phyloP scores from a whole-genome alignment of 1,140 invertebrate species.

The Cotesia vestalis region DNA sequence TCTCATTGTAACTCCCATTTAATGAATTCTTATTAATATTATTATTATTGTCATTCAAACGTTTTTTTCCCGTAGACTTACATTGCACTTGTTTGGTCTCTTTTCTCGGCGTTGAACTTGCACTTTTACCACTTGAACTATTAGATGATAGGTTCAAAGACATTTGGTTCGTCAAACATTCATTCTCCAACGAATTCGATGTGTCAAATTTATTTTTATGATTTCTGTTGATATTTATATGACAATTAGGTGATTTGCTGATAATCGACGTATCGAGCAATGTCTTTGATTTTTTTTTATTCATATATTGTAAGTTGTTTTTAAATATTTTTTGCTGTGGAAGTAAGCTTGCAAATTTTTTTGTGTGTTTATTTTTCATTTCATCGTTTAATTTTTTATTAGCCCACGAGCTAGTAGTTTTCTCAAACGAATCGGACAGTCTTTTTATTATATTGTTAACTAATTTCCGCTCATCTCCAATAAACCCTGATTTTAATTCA shows the following conservation, averaged over 20 bases:
- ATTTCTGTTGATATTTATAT: slow-evolving; percentile 20
- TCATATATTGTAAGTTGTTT: slow-evolving; percentile 12
- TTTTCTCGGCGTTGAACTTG: slow-evolving; percentile 32
- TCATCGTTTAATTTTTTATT: slow-evolving; percentile 5
- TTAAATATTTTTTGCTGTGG: slow-evolving; percentile 21
- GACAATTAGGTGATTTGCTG: slow-evolving; percentile 50
- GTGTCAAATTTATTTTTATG: slow-evolving; percentile 24
- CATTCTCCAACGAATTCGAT: slow-evolving; percentile 12
- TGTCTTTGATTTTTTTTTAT: not conserved
- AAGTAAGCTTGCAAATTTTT: slow-evolving; percentile 23
- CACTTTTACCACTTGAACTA: slow-evolving; percentile 20
- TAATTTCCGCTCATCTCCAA: slow-evolving; percentile 44
- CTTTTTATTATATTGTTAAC: slow-evolving; percentile 50
- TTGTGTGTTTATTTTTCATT: not conserved
- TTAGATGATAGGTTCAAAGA: slow-evolving; percentile 6
- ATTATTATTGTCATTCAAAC: slow-evolving; percentile 2
- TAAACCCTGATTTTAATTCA: slow-evolving; percentile 39
- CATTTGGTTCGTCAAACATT: not conserved
- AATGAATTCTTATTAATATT: slow-evolving; percentile 23
- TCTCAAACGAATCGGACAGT: slow-evolving; percentile 47
- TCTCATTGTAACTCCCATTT: slow-evolving; percentile 38
- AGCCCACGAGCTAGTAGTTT: not conserved
- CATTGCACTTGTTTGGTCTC: slow-evolving; percentile 20
- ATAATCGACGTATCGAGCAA: slow-evolving; percentile 44
- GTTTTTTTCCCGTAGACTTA: not conserved